Evolutionary conservation across 2,888 invertebrate genomes (phyloP).

Genomic region (Drosophila mercatorum): DNA sequence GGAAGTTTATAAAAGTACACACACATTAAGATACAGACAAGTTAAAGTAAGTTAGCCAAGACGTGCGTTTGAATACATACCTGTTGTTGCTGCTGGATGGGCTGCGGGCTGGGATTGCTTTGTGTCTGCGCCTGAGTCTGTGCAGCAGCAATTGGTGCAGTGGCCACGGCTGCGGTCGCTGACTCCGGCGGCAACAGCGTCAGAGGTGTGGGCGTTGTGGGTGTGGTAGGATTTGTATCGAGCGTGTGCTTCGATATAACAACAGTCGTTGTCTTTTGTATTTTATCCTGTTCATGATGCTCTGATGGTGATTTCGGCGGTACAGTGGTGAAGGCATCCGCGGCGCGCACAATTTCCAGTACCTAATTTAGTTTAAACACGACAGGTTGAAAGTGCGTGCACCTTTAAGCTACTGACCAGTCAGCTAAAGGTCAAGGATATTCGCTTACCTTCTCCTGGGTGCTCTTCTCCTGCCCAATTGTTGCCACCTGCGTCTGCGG

Average conservation of each 20-base stretch:
- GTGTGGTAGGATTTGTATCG: slow-evolving; percentile 86
- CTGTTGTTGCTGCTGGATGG: slow-evolving; percentile 63
- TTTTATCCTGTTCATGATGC: slow-evolving; percentile 86
- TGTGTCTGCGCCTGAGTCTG: slow-evolving; percentile 57
- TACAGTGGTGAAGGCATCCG: slow-evolving; percentile 85
- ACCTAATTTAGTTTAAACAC: slow-evolving; percentile 86
- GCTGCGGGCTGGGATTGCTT: slow-evolving; percentile 18
- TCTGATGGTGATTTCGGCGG: slow-evolving; percentile 91
- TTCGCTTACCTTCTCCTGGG: slow-evolving; percentile 89
- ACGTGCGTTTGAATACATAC: slow-evolving; percentile 73
- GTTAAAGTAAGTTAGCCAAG: slow-evolving; percentile 42
- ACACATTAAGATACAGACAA: slow-evolving; percentile 38
- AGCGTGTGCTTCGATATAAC: slow-evolving; percentile 97
- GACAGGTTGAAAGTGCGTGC: slow-evolving; percentile 8
- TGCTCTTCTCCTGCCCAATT: slow-evolving; percentile 90
- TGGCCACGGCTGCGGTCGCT: slow-evolving; percentile 43
- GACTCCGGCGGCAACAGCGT: slow-evolving; percentile 36
- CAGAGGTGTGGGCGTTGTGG: slow-evolving; percentile 73
- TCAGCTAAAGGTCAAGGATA: slow-evolving; percentile 31
- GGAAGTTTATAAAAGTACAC: slow-evolving; percentile 21
- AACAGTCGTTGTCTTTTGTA: slow-evolving; percentile 94
- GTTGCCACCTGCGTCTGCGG: slow-evolving; percentile 83
- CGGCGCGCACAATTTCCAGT: slow-evolving; percentile 95
- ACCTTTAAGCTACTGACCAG: slow-evolving; percentile 11
- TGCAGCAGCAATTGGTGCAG: slow-evolving; percentile 43